Conservation (phyloP, 1,140 invertebrate species). For the Drosophila tani region DNA sequence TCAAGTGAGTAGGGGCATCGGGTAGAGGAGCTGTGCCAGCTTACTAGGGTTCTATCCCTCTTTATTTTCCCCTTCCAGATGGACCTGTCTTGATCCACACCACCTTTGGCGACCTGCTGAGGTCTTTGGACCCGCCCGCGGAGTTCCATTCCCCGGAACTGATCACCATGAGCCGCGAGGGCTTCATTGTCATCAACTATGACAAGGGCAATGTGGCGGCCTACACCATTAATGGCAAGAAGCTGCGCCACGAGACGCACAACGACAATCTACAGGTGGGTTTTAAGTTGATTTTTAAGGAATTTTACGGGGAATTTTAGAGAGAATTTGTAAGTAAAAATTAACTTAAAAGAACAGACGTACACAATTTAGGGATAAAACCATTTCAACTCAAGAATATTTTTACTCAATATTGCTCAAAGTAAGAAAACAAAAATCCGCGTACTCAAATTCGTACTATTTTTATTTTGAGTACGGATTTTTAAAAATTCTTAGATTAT, state of each 20-base stretch:
- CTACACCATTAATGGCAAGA: conserved; percentile 96
- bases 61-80: conserved; percentile 86
- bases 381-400: too few relatives aligned
- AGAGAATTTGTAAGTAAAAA: too few relatives aligned
- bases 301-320: too few relatives aligned
- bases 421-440: too few relatives aligned
- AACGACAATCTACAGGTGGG: conserved; percentile 97
- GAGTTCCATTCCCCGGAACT: conserved; percentile 94
- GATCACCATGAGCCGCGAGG: conserved; percentile 97
- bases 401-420: too few relatives aligned
- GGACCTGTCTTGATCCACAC: conserved; percentile 99
- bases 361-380: too few relatives aligned
- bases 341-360: too few relatives aligned
- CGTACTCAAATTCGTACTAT: too few relatives aligned
- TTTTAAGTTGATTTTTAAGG: neutral
- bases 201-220: conserved; percentile 96
- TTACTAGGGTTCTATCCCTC: neutral
- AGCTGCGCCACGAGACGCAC: conserved; percentile 94
- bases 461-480: too few relatives aligned
- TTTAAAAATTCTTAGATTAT: too few relatives aligned
- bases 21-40: rapidly evolving
- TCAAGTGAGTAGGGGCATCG: conserved; percentile 87
- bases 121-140: conserved; percentile 93
- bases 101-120: conserved; percentile 98
- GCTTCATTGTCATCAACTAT: conserved; percentile 97